Conservation (phyloP, 2,797 vertebrate genomes). For the Xiphophorus birchmanni region DNA sequence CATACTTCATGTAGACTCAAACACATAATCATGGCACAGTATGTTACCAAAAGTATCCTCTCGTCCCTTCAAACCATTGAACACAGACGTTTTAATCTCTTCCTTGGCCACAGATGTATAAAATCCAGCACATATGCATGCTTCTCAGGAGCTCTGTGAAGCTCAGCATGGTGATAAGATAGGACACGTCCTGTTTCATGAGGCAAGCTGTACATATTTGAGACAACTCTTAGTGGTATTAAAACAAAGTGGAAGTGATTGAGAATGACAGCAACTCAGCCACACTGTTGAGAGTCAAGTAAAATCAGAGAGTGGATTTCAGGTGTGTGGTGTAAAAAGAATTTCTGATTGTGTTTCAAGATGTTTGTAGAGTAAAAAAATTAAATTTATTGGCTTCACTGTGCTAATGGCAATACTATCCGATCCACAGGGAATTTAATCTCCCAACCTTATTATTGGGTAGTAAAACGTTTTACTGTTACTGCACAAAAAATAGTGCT, state of each 20-base stretch:
- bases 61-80: neutral
- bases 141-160: neutral
- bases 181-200: neutral
- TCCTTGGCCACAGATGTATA: neutral
- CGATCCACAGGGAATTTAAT: neutral
- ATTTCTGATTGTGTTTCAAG: neutral
- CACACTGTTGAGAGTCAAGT: neutral
- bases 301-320: neutral
- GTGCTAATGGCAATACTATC: neutral
- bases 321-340: neutral
- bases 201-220: neutral
- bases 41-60: neutral
- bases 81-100: neutral
- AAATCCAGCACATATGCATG: neutral
- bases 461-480: neutral
- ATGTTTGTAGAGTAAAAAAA: neutral
- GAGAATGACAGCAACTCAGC: neutral
- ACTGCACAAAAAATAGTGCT: neutral
- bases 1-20: constrained; percentile 9
- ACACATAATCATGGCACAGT: constrained; percentile 4
- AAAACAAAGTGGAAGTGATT: neutral
- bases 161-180: neutral
- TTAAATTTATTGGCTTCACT: neutral
- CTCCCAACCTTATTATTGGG: neutral
- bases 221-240: neutral